Base-by-base conservation (phyloP, 2,888 invertebrate species). In the Tinea semifulvella region DNA sequence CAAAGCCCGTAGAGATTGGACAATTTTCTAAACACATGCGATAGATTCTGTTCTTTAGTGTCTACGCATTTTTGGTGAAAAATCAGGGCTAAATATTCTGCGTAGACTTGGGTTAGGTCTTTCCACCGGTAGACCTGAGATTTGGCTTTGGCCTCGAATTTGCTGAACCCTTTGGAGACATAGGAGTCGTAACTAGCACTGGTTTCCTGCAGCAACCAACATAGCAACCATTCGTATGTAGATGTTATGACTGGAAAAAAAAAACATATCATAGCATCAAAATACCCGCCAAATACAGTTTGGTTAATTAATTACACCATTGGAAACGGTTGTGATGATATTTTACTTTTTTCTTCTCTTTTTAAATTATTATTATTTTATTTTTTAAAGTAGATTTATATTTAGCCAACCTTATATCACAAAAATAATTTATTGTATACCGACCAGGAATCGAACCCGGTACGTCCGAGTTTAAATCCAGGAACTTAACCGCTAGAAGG, bases 161-260 rank as follows among this genome's bases (percentile, higher is more conserved):
- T 85, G 51, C 90, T 85, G 0, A 82, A 68, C 0, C 89, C 88
- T 11, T 72, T 69, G 0, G 79, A 60, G 13, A 86, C 55, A 42
- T 86, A 81, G 0, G 68, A 52, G 42, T 85, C 77, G 53, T 89
- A 85, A 61, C 86, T 84, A 20, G 76, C 69, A 48, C 87, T 79
- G 0, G 92, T 92, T 49, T 88, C 83, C 47, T 86, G 77, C n/a
- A 92, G 70, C 3, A 96, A 74, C 79, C 90, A 90, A 53, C 90
- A 89, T 38, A 95, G 82, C 16, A 96, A 79, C 94, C 95, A 96
- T 64, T 91, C 87, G 69, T 92, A 95, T 18, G 88, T 85, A 36
- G 83, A 77, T 25, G 83, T 76, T 48, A 90, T 84, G 65, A 90
- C 91, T 92, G 75, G 18, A 85, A 74, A 53, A 39, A 3, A 22